Evolutionary conservation across 2,113 vertebrate species (phyloP).

Genomic region (Anthoscopus minutus): DNA sequence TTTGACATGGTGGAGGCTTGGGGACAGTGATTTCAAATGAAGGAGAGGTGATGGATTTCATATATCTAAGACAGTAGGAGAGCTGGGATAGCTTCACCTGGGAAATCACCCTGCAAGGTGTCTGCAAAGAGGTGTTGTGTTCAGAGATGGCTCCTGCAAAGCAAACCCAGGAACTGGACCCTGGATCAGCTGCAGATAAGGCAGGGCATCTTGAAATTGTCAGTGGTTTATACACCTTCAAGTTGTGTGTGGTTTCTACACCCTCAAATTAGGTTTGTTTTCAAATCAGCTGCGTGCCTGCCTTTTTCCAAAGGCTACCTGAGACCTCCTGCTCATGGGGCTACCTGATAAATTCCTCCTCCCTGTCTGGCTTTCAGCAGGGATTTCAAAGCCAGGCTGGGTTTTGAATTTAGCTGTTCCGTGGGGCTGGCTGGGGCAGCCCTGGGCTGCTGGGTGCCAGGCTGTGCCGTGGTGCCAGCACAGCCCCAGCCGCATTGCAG

Average conservation of each 20-base stretch:
- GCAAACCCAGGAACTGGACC: neutral
- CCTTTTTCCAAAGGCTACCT: neutral
- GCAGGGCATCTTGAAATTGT: neutral
- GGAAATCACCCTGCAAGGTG: neutral
- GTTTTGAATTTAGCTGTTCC: neutral
- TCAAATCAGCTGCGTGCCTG: neutral
- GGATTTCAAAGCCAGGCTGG: neutral
- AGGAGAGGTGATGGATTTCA: neutral
- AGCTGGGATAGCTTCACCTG: neutral
- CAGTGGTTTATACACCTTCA: neutral
- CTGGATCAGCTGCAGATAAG: neutral
- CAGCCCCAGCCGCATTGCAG: neutral
- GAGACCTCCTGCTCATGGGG: neutral
- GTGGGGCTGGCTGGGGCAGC: neutral
- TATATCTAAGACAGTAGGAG: neutral
- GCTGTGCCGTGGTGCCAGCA: rapidly evolving
- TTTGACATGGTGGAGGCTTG: neutral
- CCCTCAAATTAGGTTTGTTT: neutral
- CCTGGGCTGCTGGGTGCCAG: neutral
- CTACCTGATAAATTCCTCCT: neutral
- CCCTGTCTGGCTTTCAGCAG: neutral
- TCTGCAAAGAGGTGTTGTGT: neutral
- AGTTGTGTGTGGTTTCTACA: neutral
- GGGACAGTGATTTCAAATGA: neutral
- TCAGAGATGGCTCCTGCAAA: neutral